These are phyloP conservation scores for Megastigmus dorsalis DNA, from an alignment of 2,888 invertebrate species.

Conservation along the genomic window DNA sequence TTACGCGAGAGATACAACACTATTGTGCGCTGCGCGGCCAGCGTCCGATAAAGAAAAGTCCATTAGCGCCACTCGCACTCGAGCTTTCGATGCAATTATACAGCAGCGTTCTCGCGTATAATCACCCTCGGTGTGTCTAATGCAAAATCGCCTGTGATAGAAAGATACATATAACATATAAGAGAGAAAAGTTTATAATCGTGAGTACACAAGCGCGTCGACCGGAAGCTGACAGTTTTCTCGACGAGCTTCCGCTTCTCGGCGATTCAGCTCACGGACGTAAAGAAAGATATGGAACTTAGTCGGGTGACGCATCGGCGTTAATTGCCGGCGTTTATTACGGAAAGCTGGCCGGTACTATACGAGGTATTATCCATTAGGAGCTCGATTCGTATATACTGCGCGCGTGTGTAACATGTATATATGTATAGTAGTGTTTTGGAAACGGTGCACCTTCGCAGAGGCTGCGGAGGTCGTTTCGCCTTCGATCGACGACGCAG, in stretches of 20 bases:
- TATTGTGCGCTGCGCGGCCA: too few relatives aligned
- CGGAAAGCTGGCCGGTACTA: constrained; percentile 37
- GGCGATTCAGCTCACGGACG: constrained; percentile 68
- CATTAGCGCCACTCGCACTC: neutral
- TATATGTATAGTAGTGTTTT: too few relatives aligned
- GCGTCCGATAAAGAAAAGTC: constrained; percentile 3
- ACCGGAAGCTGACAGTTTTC: constrained; percentile 60
- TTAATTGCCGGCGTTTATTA: constrained; percentile 43
- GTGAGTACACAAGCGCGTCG: neutral
- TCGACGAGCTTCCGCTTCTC: constrained; percentile 60
- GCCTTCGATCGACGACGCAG: constrained; percentile 5
- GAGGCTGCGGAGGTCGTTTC: neutral
- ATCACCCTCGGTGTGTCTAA: too few relatives aligned
- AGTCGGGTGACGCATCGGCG: constrained; percentile 52
- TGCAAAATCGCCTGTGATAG: too few relatives aligned
- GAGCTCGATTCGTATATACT: constrained; percentile 28
- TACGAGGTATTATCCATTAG: neutral
- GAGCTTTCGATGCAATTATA: too few relatives aligned
- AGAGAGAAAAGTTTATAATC: too few relatives aligned
- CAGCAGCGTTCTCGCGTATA: neutral
- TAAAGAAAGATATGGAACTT: neutral
- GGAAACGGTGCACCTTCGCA: neutral
- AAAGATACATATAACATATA: too few relatives aligned
- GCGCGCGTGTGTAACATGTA: too few relatives aligned
- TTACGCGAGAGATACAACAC: too few relatives aligned